phyloP scores from a whole-genome alignment of 1,140 invertebrate species.

The Papilio dardanus region DNA sequence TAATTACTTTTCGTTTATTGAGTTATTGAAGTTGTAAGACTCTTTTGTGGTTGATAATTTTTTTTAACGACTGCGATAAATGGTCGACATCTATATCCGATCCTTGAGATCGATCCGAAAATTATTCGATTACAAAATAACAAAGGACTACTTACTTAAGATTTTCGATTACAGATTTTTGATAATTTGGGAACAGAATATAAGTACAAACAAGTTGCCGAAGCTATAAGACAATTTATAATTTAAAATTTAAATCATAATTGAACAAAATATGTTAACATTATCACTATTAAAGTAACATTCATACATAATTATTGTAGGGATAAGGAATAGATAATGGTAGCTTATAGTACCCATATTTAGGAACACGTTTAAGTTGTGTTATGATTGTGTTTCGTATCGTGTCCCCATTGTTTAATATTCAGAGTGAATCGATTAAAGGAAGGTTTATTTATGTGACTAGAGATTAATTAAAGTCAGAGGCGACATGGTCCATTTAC shows the following conservation, averaged over 20 bases:
- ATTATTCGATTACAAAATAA: too few relatives aligned
- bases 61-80: conserved; percentile 37
- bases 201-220: too few relatives aligned
- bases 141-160: too few relatives aligned
- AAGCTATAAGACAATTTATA: too few relatives aligned
- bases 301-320: too few relatives aligned
- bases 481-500: conserved; percentile 75
- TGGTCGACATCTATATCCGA: too few relatives aligned
- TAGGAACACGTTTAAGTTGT: conserved; percentile 17
- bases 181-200: too few relatives aligned
- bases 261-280: background rate
- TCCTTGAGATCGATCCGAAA: too few relatives aligned
- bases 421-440: conserved; percentile 69
- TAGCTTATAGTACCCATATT: too few relatives aligned
- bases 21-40: conserved; percentile 48
- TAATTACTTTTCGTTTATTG: conserved; percentile 60
- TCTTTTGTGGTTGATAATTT: conserved; percentile 47
- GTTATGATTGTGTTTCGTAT: conserved; percentile 52
- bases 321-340: too few relatives aligned
- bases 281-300: background rate
- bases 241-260: background rate
- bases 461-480: conserved; percentile 77
- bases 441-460: conserved; percentile 73
- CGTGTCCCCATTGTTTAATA: conserved; percentile 64
- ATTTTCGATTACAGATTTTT: too few relatives aligned